Evolutionary conservation across 1,140 invertebrate genomes (phyloP).

Genomic region (Sitophilus oryzae): DNA sequence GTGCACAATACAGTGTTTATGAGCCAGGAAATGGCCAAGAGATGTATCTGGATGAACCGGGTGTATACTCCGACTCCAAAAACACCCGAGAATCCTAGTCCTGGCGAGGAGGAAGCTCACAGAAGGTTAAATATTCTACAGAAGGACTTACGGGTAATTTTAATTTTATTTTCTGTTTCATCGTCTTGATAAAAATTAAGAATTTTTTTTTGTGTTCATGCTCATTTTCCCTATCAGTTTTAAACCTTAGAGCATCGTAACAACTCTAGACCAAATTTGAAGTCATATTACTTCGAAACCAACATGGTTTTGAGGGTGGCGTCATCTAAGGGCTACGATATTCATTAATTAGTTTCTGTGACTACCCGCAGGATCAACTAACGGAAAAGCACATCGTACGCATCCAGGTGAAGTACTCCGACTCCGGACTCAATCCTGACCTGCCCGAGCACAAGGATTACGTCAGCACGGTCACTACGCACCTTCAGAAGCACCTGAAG

Average conservation of each 20-base stretch:
- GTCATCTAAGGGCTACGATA: too few relatives aligned
- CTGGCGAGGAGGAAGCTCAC: conserved; percentile 55
- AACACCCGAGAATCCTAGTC: conserved; percentile 46
- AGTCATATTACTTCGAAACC: too few relatives aligned
- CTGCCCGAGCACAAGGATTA: conserved; percentile 57
- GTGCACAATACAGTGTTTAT: conserved; percentile 72
- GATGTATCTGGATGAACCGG: conserved; percentile 67
- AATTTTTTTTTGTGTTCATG: too few relatives aligned
- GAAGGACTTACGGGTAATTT: conserved; percentile 63
- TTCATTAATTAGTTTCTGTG: too few relatives aligned
- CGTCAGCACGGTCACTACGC: conserved; percentile 52
- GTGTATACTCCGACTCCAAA: conserved; percentile 47
- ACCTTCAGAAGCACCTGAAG: conserved; percentile 48
- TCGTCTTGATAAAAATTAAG: too few relatives aligned
- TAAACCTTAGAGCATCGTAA: too few relatives aligned
- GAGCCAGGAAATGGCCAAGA: conserved; percentile 65
- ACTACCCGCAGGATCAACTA: conserved; percentile 54
- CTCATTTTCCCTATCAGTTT: too few relatives aligned
- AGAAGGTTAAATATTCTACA: conserved; percentile 63
- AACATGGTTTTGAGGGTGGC: too few relatives aligned
- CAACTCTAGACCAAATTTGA: too few relatives aligned
- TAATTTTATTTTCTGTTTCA: too few relatives aligned
- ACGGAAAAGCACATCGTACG: conserved; percentile 57
- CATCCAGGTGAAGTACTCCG: conserved; percentile 53
- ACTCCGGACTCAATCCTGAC: conserved; percentile 47